A percentile compares a stretch with the other conserved stretches of the same genome.
Conservation (phyloP, 2,797 vertebrate genomes). For the Chelidonichthys spinosus region DNA sequence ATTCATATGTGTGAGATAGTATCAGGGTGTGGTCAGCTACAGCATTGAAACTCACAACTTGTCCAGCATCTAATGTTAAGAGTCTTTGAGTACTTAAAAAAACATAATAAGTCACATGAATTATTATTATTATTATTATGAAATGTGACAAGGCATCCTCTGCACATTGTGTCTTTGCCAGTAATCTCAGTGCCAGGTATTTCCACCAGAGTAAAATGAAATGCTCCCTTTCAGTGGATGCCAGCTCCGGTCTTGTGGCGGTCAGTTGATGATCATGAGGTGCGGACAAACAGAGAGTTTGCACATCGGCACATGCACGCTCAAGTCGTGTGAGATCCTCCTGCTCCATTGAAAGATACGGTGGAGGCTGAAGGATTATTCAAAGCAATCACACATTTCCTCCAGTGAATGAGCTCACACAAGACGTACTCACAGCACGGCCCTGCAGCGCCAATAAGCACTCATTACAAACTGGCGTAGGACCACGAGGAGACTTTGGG, state of each 20-base stretch:
- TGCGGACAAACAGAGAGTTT: constrained; percentile 19
- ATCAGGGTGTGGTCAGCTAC: constrained; percentile 54
- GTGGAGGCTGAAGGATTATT: constrained; percentile 22
- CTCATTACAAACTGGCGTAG: neutral
- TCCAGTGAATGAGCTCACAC: constrained; percentile 6
- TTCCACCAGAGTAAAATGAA: neutral
- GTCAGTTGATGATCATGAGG: constrained; percentile 53
- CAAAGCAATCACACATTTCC: constrained; percentile 36
- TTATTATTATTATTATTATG: too few species aligned
- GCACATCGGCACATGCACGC: constrained; percentile 10
- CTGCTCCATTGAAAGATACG: constrained; percentile 16
- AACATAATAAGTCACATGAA: too few species aligned
- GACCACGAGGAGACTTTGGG: neutral
- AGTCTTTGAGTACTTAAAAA: too few species aligned
- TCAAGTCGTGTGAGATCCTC: constrained; percentile 14
- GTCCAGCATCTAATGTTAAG: too few species aligned
- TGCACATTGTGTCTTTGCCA: constrained; percentile 18
- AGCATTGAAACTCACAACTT: neutral
- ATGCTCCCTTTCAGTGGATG: neutral
- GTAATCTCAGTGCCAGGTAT: constrained; percentile 19
- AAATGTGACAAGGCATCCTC: neutral
- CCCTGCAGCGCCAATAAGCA: neutral
- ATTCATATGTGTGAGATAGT: neutral
- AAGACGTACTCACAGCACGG: neutral
- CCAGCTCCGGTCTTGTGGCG: constrained; percentile 15